Evolutionary conservation across 2,888 invertebrate species (phyloP).

Genomic region (Tipula confusa): DNA sequence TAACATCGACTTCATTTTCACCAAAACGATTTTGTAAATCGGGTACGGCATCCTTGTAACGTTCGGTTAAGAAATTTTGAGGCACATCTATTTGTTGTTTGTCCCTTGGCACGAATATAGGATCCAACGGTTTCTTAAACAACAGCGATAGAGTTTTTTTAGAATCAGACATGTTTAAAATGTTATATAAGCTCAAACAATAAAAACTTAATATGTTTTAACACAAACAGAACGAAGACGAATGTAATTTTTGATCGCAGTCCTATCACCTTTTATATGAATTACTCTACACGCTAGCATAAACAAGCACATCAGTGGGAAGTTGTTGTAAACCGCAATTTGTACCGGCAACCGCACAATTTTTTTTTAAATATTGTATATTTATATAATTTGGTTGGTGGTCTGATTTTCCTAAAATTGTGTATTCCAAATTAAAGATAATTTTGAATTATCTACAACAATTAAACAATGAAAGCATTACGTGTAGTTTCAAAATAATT

Average conservation of each 20-base stretch:
- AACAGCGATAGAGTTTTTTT: slow-evolving; percentile 34
- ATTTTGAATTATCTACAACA: not conserved
- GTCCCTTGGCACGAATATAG: slow-evolving; percentile 45
- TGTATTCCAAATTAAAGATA: not conserved
- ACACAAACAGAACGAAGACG: not conserved
- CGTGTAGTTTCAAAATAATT: not conserved
- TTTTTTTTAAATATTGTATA: not conserved
- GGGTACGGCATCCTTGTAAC: slow-evolving; percentile 41
- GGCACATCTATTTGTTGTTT: slow-evolving; percentile 45
- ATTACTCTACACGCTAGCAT: no score
- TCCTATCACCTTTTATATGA: not conserved
- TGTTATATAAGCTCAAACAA: not conserved
- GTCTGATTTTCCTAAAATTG: not conserved
- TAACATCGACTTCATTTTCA: slow-evolving; percentile 42
- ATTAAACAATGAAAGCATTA: not conserved
- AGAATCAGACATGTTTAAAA: not conserved
- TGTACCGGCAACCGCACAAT: not conserved
- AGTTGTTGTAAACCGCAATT: not conserved
- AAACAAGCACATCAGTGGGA: not conserved
- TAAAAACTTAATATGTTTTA: not conserved
- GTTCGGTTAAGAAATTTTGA: slow-evolving; percentile 43
- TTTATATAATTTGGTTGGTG: not conserved
- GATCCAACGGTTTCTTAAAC: slow-evolving; percentile 47
- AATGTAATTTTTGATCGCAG: not conserved
- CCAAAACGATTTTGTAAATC: slow-evolving; percentile 43